A percentile compares a stretch with the other conserved stretches of the same genome.
These are phyloP conservation scores for Malthinus seriepunctatus DNA, from an alignment of 2,888 invertebrate species.

Conservation along the genomic window DNA sequence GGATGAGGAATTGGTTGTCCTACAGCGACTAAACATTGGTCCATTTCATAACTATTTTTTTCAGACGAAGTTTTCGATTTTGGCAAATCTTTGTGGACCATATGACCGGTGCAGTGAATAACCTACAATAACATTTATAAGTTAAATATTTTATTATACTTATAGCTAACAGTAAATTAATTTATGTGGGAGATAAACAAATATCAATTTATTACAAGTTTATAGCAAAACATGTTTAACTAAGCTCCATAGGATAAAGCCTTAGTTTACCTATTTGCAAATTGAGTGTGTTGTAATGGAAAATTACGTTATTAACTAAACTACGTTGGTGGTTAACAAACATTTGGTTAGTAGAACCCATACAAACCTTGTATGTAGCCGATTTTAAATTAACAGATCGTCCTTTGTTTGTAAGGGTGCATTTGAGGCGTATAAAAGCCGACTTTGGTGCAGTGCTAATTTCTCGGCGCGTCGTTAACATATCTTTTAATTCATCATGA, in stretches of 20 bases:
- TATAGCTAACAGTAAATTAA: too few relatives aligned
- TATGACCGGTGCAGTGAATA: constrained; percentile 84
- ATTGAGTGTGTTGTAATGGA: too few relatives aligned
- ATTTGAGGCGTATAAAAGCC: constrained; percentile 85
- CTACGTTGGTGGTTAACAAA: too few relatives aligned
- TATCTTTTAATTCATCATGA: constrained; percentile 82
- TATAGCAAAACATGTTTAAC: background rate
- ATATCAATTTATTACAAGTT: background rate
- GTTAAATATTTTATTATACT: background rate
- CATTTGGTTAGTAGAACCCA: too few relatives aligned
- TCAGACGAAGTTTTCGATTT: constrained; percentile 36
- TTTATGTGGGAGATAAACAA: background rate
- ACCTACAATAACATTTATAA: constrained; percentile 71
- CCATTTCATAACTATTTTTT: constrained; percentile 39
- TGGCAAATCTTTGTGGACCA: constrained; percentile 54
- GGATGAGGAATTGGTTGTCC: constrained; percentile 87
- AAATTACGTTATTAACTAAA: too few relatives aligned
- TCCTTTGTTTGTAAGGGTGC: constrained; percentile 94
- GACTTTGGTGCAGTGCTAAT: constrained; percentile 59
- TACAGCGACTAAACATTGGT: constrained; percentile 69
- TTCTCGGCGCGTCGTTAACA: constrained; percentile 58
- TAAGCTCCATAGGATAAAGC: too few relatives aligned
- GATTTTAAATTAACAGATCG: constrained; percentile 94
- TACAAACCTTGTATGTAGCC: constrained; percentile 87
- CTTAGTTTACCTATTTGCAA: too few relatives aligned